Base-by-base conservation (phyloP, 1,140 invertebrate species). In the Macrosteles quadrilineatus region DNA sequence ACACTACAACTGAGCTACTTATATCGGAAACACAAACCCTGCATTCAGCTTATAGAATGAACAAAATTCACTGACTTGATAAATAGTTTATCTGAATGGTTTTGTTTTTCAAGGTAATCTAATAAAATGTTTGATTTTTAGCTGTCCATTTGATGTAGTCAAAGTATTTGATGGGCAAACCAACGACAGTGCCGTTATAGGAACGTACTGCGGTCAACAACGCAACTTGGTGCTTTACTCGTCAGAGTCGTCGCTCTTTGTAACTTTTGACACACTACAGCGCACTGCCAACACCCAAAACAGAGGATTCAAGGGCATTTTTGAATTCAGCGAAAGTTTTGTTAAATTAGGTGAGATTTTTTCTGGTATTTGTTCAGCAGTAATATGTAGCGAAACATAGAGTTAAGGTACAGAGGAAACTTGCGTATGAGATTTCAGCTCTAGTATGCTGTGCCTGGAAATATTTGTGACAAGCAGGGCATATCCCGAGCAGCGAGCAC, bases 141-240 rank as follows among this genome's bases (percentile, higher is more conserved):
- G 97, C 80, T 99, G 98, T 85, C 98, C 98, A 67, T 98, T 98
- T 85, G 98, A 99, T 84, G 95, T 92, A 83, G 91, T 99, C 70
- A 95, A 94, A 83, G 91, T 99, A 68, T 98, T 93, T 82, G 98
- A 99, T 83, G 98, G 98, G 69, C 84, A 88, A 65, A 88, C 93
- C 77, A 91, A 91, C 80, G 85, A 88, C 55, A 89, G 90, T 74
- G 91, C 95, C 36, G 88, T 96, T 75, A 98, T 99, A 78, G 95
- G 95, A 75, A 98, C 94, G 68, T 98, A 98, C 81, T 99, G 98
- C 83, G 97, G 97, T 72, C 96, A 98, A 83, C 95, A 98, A 83
- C 87, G 95, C 77, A 96, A 97, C 84, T 87, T 98, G 78, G 92
- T 97, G 74, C 85, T 98, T 59, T 98, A 96, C 83, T 98, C 96